Percentiles rank a stretch among this genome's conserved stretches.
These are phyloP conservation scores for Aphidius gifuensis DNA, from an alignment of 1,140 invertebrate genomes.

Conservation along the genomic window DNA sequence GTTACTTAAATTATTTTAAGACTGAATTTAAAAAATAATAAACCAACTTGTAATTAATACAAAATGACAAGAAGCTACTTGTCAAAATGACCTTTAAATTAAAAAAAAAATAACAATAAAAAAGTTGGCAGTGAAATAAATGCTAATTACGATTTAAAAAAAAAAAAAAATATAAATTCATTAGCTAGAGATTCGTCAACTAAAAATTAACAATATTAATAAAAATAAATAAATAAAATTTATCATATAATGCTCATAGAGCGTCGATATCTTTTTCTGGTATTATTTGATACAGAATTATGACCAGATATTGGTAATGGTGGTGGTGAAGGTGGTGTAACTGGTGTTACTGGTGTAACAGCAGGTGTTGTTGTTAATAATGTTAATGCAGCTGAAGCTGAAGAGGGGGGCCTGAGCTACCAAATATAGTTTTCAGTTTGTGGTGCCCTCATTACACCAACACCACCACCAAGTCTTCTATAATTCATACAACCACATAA, in stretches of 20 bases:
- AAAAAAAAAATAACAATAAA: too few relatives aligned
- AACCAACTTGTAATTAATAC: too few relatives aligned
- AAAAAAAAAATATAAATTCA: not conserved
- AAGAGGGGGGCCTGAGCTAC: slow-evolving; percentile 61
- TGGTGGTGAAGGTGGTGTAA: slow-evolving; percentile 11
- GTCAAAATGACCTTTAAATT: too few relatives aligned
- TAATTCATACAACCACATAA: slow-evolving; percentile 98
- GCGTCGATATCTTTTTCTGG: slow-evolving; percentile 52
- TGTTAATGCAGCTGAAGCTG: slow-evolving; percentile 51
- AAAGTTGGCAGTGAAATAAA: too few relatives aligned
- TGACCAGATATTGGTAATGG: slow-evolving; percentile 47
- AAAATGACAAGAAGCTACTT: too few relatives aligned
- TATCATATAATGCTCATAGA: slow-evolving; percentile 55
- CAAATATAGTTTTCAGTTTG: slow-evolving; percentile 80
- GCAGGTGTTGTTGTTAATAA: slow-evolving; percentile 44
- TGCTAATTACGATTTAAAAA: not conserved
- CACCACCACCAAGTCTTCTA: slow-evolving; percentile 90
- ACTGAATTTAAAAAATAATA: too few relatives aligned
- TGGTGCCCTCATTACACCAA: slow-evolving; percentile 88
- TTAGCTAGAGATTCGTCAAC: not conserved
- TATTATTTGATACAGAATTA: slow-evolving; percentile 39
- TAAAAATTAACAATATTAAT: not conserved
- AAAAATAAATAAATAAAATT: too few relatives aligned
- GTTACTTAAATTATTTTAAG: too few relatives aligned
- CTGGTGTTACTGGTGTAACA: slow-evolving; percentile 32